phyloP scores from a whole-genome alignment of 2,113 vertebrate species.

The Chelonoidis abingdonii region DNA sequence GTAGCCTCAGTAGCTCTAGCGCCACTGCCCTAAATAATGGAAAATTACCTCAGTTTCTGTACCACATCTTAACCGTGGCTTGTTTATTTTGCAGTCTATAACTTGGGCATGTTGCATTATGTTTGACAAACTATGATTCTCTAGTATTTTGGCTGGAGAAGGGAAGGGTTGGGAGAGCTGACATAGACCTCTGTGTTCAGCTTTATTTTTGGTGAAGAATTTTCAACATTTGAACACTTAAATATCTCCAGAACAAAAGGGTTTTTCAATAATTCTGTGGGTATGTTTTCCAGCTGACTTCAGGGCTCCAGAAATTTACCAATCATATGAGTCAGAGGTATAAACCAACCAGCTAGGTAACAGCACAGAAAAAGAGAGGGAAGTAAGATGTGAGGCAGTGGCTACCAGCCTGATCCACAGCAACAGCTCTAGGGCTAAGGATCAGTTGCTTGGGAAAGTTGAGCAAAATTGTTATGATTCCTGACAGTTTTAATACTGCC shows the following conservation, averaged over 20 bases:
- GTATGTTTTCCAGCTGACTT: background rate
- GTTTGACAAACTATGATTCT: background rate
- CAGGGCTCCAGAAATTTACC: background rate
- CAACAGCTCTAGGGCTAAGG: background rate
- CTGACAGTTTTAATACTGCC: background rate
- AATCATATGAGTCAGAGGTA: background rate
- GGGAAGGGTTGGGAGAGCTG: background rate
- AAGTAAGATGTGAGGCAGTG: background rate
- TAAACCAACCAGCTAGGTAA: background rate
- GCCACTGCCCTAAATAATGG: background rate
- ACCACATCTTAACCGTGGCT: background rate
- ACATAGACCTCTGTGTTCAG: background rate
- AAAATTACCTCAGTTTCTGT: background rate
- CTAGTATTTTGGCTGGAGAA: background rate
- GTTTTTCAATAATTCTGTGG: background rate
- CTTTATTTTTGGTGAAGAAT: background rate
- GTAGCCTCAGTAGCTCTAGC: background rate
- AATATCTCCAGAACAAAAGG: background rate
- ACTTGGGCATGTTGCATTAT: background rate
- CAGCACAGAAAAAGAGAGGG: background rate
- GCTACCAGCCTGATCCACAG: background rate
- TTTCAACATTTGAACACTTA: background rate
- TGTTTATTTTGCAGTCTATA: background rate
- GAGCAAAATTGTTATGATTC: background rate
- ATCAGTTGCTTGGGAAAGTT: background rate